Percentiles rank a stretch among this genome's conserved stretches.
These are phyloP conservation scores for Probaryconus sp. DNA, from an alignment of 1,140 invertebrate genomes.

Conservation along the genomic window DNA sequence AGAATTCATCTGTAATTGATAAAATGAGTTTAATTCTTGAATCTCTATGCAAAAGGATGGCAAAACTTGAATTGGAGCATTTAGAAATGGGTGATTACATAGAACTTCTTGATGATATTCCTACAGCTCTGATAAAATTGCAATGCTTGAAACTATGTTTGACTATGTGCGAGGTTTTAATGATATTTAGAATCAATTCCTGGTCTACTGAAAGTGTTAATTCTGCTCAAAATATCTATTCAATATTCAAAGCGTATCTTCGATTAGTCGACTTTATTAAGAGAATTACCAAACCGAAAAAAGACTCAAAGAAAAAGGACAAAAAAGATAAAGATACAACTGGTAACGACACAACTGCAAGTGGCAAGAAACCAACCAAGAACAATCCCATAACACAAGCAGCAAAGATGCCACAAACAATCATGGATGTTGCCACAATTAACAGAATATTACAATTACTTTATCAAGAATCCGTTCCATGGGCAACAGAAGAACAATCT, in stretches of 20 bases:
- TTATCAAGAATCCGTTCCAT: conserved; percentile 72
- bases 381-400: conserved; percentile 37
- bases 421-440: conserved; percentile 74
- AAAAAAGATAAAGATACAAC: conserved; percentile 70
- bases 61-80: conserved; percentile 67
- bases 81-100: conserved; percentile 73
- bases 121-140: conserved; percentile 76
- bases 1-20: conserved; percentile 50
- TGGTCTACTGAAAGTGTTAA: conserved; percentile 72
- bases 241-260: conserved; percentile 75
- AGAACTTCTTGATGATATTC: conserved; percentile 74
- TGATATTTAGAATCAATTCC: conserved; percentile 76
- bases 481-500: conserved; percentile 71
- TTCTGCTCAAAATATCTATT: conserved; percentile 68
- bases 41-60: conserved; percentile 71
- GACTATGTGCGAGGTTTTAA: conserved; percentile 77
- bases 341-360: conserved; percentile 65
- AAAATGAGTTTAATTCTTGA: conserved; percentile 68
- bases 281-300: conserved; percentile 72
- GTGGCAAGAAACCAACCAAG: conserved; percentile 56
- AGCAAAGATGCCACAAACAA: conserved; percentile 73
- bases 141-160: conserved; percentile 76
- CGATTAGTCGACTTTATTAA: conserved; percentile 77
- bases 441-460: conserved; percentile 74
- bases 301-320: conserved; percentile 73